Evolutionary conservation across 2,113 vertebrate species (phyloP).

Genomic region (Paracanthobrama guichenoti): DNA sequence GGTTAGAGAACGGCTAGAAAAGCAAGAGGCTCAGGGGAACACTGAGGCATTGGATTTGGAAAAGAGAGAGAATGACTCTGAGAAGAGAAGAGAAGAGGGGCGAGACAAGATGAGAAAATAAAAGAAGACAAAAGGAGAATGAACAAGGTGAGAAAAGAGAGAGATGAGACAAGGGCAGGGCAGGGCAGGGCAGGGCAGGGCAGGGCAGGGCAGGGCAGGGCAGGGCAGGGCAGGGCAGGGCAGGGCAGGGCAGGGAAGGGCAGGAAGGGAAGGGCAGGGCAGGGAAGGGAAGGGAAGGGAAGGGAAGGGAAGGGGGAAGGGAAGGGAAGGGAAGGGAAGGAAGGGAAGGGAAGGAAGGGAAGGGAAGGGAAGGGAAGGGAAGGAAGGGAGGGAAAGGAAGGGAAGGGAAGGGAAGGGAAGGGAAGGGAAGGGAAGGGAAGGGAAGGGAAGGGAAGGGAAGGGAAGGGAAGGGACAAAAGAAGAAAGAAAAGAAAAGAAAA

Average conservation of each 20-base stretch:
- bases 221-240: no score
- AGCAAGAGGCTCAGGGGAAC: slow-evolving; percentile 9
- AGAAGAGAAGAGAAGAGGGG: not conserved
- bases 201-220: not conserved
- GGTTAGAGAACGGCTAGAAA: slow-evolving; percentile 31
- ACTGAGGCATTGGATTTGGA: not conserved
- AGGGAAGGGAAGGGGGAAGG: no score
- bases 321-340: not conserved
- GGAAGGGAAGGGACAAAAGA: not conserved
- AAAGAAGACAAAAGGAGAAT: not conserved
- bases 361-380: not conserved
- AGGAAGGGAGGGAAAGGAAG: not conserved
- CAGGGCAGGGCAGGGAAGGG: no score
- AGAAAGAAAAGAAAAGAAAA: not conserved
- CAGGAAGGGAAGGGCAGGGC: not conserved
- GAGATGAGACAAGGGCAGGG: not conserved
- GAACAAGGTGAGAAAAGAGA: not conserved
- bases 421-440: not conserved
- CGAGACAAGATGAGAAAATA: not conserved
- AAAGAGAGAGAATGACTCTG: not conserved
- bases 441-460: not conserved
- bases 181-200: not conserved
- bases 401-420: no score
- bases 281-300: not conserved
- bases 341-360: not conserved